Evolutionary conservation across 2,888 invertebrate genomes (phyloP), one percentile per base, ranked within the genome.

Genomic region (Coelopa pilipes): DNA sequence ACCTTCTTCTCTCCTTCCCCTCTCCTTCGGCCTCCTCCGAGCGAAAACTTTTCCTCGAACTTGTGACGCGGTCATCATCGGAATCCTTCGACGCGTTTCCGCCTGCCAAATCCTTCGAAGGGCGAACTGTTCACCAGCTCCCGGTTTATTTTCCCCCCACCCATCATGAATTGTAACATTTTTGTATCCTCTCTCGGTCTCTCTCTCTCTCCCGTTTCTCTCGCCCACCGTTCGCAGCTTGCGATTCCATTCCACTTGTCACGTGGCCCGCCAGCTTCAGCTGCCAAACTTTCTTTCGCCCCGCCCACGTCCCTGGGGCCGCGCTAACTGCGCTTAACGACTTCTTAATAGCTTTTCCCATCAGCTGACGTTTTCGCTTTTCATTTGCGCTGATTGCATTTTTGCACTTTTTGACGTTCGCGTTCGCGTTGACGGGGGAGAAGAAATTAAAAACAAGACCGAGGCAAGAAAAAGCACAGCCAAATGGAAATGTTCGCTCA

Each of bases 341-440:
- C 75, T 71, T 70, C 79, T 79, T 77, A 80, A 80, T 78, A 76
- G 79, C 74, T 77, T 76, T 77, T 57, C 72, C 76, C 76, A 76
- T 77, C 76, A 75, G 69, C 73, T 74, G 75, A 67, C 72, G 71
- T 76, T 76, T 67, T 73, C 69, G 73, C 74, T 76, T 76, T 76
- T 77, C 75, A 81, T 80, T 80, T 78, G 76, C 75, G 74, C 76
- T 77, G 77, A 79, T 81, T 80, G 77, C 80, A 79, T 77, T 80
- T 78, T 73, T 72, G 75, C 67, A 76, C 76, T 74, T 75, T 78
- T 79, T 80, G 75, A 71, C 76, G 76, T 66, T 50, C 50, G 21
- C 49, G 50, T 79, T 80, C 74, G 69, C 76, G 76, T 66, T 50
- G 21, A 13, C 49, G 50, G 13, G 4, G 21, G 24, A 24, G 34